Evolutionary conservation across 2,113 vertebrate species (phyloP).

Genomic region (Aix galericulata): DNA sequence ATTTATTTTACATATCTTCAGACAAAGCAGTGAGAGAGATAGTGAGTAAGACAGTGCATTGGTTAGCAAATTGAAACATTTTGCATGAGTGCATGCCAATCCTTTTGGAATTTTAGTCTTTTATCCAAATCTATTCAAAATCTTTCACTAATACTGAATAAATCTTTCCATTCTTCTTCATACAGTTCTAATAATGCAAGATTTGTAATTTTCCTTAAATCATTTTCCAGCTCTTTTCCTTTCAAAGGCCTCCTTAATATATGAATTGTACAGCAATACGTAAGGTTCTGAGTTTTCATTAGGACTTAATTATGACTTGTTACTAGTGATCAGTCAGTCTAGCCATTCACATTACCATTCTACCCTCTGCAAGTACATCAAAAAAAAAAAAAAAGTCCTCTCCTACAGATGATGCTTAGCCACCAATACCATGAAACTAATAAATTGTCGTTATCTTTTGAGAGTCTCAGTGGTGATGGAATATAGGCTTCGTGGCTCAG

Average conservation of each 20-base stretch:
- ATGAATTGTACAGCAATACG: neutral
- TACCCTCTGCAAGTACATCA: neutral
- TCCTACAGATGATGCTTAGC: neutral
- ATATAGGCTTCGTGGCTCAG: neutral
- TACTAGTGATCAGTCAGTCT: neutral
- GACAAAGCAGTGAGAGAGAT: neutral
- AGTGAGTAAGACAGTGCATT: rapidly evolving
- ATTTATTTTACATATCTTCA: neutral
- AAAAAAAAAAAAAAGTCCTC: neutral
- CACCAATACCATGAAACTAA: neutral
- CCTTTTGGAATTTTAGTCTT: neutral
- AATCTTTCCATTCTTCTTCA: neutral
- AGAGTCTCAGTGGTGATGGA: neutral
- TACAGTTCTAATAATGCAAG: neutral
- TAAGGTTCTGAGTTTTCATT: neutral
- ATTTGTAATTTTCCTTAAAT: neutral
- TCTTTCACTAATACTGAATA: neutral
- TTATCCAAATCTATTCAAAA: neutral
- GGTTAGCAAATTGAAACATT: neutral
- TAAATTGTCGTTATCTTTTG: neutral
- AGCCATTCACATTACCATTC: neutral
- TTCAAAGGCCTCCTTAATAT: neutral
- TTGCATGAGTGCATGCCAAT: neutral
- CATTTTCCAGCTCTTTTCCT: neutral
- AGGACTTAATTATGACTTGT: neutral